Evolutionary conservation across 2,888 invertebrate genomes (phyloP), one percentile per base, ranked within the genome.

Genomic region (Campaea margaritaria): DNA sequence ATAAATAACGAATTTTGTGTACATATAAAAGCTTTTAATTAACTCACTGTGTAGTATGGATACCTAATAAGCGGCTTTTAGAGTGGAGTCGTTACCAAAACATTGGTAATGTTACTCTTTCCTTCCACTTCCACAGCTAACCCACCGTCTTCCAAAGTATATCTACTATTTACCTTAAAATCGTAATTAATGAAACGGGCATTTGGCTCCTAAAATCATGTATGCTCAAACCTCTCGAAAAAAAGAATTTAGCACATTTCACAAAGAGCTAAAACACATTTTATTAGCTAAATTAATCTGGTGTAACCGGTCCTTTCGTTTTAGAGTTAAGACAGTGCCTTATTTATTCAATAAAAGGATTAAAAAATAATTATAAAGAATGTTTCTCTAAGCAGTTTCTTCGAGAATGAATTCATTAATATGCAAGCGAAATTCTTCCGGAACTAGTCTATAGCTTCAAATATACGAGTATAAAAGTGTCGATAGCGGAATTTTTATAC

Each of bases 171-270:
- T 27, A 10, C 31, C 31, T 9, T 31, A 31, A 31, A 31, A 31
- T 31, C 31, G 10, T 36, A 12, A n/a, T n/a, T 36, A 12, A 4
- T 4, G 14, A 39, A 39, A n/a, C 12, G n/a, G n/a, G 34, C 15
- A 9, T 38, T 49, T 56, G 53, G 60, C 63, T 57, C 67, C 59
- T 59, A 62, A 46, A 60, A 46, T 36, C 48, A 55, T 31, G 45
- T 31, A 15, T 43, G 39, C 39, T 41, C 58, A 51, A 63, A 58
- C 14, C 39, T 51, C 50, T 54, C 43, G 45, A 57, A 53, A 58
- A 58, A 61, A 45, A 50, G 31, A 43, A 58, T 53, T 62, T 58
- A 49, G 53, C 59, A 62, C 55, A 62, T 65, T 64, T 65, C 58
- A 55, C 62, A 53, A 21, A 45, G 61, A 61, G 61, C 45, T 56